Conservation (phyloP, 1,140 invertebrate genomes). For the Pseudobourletiella spinata region DNA sequence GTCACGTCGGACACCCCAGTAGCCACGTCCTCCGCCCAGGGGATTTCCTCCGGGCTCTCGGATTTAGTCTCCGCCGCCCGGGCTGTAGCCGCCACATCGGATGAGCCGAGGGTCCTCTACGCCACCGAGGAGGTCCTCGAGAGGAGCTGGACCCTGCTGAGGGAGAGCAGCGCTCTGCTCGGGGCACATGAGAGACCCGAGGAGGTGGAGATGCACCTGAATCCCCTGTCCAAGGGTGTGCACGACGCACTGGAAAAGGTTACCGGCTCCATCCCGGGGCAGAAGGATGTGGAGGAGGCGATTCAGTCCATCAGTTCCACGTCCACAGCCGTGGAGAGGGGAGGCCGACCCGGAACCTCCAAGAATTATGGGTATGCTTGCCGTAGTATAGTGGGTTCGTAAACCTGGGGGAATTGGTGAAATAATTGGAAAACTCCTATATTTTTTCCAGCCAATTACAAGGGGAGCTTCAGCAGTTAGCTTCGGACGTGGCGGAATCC, state of each 20-base stretch:
- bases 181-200: conserved; percentile 15
- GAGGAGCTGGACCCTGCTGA: conserved; percentile 28
- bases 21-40: conserved; percentile 25
- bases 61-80: conserved; percentile 29
- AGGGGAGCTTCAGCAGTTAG: conserved; percentile 71
- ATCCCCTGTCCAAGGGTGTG: conserved; percentile 53
- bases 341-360: neutral
- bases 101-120: conserved; percentile 18
- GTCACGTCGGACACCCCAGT: conserved; percentile 11
- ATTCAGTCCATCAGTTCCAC: conserved; percentile 70
- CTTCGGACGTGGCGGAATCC: conserved; percentile 64
- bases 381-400: too few relatives aligned
- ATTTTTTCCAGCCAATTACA: conserved; percentile 59
- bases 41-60: conserved; percentile 28
- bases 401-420: too few relatives aligned
- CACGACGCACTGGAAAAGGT: conserved; percentile 49
- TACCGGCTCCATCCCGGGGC: conserved; percentile 46
- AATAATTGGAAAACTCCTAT: too few relatives aligned
- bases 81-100: conserved; percentile 27
- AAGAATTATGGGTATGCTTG: conserved; percentile 62
- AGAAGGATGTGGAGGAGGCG: conserved; percentile 78
- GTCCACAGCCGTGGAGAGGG: conserved; percentile 54
- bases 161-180: conserved; percentile 24
- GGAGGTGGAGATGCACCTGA: conserved; percentile 48
- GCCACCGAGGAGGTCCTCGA: conserved; percentile 34